Evolutionary conservation across 2,888 invertebrate genomes (phyloP), one percentile per base, ranked within the genome.

Genomic region (Lamellibrachia satsuma): DNA sequence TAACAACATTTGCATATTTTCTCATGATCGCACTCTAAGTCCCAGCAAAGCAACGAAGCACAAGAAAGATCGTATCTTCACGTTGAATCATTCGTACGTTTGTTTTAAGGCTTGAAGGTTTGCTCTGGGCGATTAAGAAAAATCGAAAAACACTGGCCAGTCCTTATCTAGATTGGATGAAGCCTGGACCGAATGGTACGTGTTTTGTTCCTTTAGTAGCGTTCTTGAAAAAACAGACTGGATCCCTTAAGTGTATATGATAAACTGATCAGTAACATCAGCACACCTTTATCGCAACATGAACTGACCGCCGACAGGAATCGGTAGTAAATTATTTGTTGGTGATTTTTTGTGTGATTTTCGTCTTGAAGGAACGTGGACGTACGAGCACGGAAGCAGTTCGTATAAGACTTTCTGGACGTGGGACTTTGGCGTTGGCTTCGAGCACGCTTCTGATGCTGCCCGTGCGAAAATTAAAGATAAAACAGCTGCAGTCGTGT

Each of bases 121-220:
- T 75, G 22, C 75, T 75, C 75, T 75, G 75, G 75, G 75, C 22
- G n/a, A 75, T 75, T 22, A 15, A 75, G 22, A 75, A 75, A 75
- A n/a, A 75, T 22, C 75, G 75, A n/a, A 75, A 75, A 75, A 75
- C 75, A 75, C 75, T 75, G 75, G 75, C 75, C 2, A 75, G 75
- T n/a, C 75, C 75, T 15, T 75, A 75, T 15, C 75, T 75, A 75
- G 75, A 75, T 75, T 75, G 75, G 75, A 75, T 75, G 75, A 75
- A 75, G 22, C 75, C 75, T 22, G 75, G 75, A 15, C 75, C 75
- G 75, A 75, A 75, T 75, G 75, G 75, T 75, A 75, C 22, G 75
- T 15, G 15, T 75, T 3, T 75, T 22, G n/a, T 22, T 11, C 22
- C n/a, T 75, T 22, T 15, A 15, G n/a, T 75, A 75, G 4, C 0